phyloP scores from a whole-genome alignment of 2,797 vertebrate species.

The Lophius americanus region DNA sequence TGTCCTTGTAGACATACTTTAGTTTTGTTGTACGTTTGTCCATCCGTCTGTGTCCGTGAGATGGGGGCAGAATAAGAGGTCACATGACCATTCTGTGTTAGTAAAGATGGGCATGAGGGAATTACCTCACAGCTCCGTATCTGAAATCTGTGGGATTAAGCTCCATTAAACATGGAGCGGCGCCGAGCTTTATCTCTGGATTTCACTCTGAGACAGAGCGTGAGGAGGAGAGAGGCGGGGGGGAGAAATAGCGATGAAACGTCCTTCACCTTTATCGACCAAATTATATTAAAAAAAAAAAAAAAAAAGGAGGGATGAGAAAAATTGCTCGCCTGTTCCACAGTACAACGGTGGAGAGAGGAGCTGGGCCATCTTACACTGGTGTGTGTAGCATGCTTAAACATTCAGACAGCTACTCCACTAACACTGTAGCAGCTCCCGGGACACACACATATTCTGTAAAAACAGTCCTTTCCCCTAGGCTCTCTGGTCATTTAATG shows the following conservation, averaged over 20 bases:
- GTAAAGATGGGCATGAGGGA: constrained; percentile 76
- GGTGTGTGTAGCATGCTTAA: constrained; percentile 63
- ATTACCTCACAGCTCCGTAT: constrained; percentile 81
- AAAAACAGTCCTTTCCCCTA: constrained; percentile 50
- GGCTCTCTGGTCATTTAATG: constrained; percentile 69
- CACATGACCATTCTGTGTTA: constrained; percentile 67
- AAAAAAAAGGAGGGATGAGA: constrained; percentile 54
- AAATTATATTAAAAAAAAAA: constrained; percentile 70
- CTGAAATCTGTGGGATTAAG: constrained; percentile 84
- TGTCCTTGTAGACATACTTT: constrained; percentile 41
- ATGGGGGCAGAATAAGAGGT: constrained; percentile 48
- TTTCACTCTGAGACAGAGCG: constrained; percentile 79
- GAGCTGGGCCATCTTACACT: constrained; percentile 45
- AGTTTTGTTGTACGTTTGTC: constrained; percentile 38
- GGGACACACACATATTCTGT: constrained; percentile 30
- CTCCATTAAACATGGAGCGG: constrained; percentile 84
- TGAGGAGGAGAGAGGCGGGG: constrained; percentile 54
- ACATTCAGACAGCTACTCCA: constrained; percentile 38
- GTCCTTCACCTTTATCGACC: constrained; percentile 84
- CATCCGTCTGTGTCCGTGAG: constrained; percentile 31
- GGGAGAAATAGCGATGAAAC: constrained; percentile 74
- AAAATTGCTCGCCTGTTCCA: constrained; percentile 72
- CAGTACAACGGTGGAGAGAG: constrained; percentile 50
- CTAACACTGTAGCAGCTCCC: constrained; percentile 34
- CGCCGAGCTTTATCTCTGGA: constrained; percentile 79